Evolutionary conservation across 1,140 invertebrate genomes (phyloP).

Genomic region (Cryptotermes secundus): DNA sequence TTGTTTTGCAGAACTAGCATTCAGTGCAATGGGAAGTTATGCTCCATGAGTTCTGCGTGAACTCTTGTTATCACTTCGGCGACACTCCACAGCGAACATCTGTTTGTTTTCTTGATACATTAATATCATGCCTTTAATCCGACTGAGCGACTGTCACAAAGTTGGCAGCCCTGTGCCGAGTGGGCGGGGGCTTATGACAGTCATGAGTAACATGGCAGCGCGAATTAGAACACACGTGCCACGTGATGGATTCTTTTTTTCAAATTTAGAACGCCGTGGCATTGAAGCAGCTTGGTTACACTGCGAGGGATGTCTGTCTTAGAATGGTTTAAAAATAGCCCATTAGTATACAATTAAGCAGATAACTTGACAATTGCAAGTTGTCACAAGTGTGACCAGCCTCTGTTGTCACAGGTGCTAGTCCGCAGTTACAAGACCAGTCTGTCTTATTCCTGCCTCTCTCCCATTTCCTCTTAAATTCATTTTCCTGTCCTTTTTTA

Average conservation of each 20-base stretch:
- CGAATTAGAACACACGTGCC: conserved; percentile 4
- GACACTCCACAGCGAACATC: too few species aligned
- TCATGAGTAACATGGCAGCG: neutral
- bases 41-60: too few species aligned
- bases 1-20: too few species aligned
- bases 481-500: too few species aligned
- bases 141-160: neutral
- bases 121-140: too few species aligned
- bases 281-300: neutral
- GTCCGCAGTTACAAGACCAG: too few species aligned
- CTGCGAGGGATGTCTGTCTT: neutral
- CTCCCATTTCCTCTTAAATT: too few species aligned
- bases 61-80: too few species aligned
- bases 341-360: neutral
- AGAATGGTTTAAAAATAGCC: neutral
- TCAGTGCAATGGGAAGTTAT: too few species aligned
- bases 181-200: neutral
- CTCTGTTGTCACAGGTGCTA: too few species aligned
- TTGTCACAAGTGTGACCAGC: neutral
- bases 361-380: neutral
- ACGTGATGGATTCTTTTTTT: neutral
- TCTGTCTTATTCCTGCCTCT: too few species aligned
- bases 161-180: neutral
- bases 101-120: too few species aligned
- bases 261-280: conserved; percentile 4